Base-by-base conservation (phyloP, 2,797 vertebrate species). In the Xiphophorus birchmanni region DNA sequence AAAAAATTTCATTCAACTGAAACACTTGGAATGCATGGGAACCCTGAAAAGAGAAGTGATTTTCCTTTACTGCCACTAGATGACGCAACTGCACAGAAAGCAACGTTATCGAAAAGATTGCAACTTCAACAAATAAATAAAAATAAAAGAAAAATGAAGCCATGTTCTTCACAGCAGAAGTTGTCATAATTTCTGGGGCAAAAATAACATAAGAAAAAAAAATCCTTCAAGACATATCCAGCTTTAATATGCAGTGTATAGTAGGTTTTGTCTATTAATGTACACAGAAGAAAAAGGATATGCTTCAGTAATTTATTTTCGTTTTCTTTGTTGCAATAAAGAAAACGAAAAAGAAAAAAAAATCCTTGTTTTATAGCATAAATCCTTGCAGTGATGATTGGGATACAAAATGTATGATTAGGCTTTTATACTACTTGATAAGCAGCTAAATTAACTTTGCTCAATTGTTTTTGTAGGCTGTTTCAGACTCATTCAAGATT, bases 81-180 rank as follows among this genome's bases (percentile, higher is more conserved):
- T 90, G 94, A 91, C 87, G 93, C 84, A 71, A 2, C 29, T 63
- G 69, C 58, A 80, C 18, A 29, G 0, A 77, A 26, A 15, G 21
- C 80, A 75, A 82, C 81, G 72, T 73, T 78, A 82, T 37, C 4
- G 10, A 84, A 21, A 11, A 74, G 35, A 45, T 26, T 8, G 15
- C 67, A 42, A 75, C 17, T 23, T 60, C 77, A 26, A 23, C 75
- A 42, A 37, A 17, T 35, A 32, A 45, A 32, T 2, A 1, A n/a
- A 32, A 9, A 48, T 72, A 37, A 42, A 32, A 32, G 5, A 69
- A 29, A n/a, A 26, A 54, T 26, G 45, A 72, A 26, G 44, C 11
- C 8, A 9, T 54, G 73, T n/a, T 8, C 69, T 45, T 32, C 23
- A 15, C 37, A 37, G 11, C 32, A 75, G 40, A 45, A 56, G 50